Evolutionary conservation across 1,140 invertebrate species (phyloP), one percentile per base, ranked within the genome.

Genomic region (Drosophila albomicans): DNA sequence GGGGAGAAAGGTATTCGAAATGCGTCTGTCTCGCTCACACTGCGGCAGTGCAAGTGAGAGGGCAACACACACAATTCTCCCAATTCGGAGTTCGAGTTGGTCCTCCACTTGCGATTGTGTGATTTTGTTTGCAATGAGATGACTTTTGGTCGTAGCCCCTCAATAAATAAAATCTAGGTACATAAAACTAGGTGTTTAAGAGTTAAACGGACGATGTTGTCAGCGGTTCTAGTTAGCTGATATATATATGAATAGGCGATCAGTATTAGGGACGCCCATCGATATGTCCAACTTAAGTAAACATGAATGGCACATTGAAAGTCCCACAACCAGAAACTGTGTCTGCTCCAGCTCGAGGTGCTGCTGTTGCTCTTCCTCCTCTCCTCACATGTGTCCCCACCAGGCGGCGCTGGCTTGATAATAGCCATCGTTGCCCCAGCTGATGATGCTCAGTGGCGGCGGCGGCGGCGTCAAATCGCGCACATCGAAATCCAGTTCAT

Each of bases 231-330:
- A 3, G 20, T 4, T 32, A 8, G 32, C 32, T 32, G 5, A 25
- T 25, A 2, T n/a, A 58, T n/a, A 58, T n/a, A 20, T 51, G 32
- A 32, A 52, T 43, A 49, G 41, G 58, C 38, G 52, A 32, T 32
- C 7, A 32, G 32, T 25, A 3, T 32, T 32, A 8, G 5, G 32
- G 7, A 32, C 6, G 7, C 7, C 32, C 32, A 32, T 32, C 32
- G 32, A 52, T 32, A 54, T 45, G 38, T 56, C 45, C 43, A 43
- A 70, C 41, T 71, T 80, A 89, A 87, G 84, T 87, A 84, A 87
- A 89, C 77, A 70, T 77, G 20, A 88, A 87, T 87, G 84, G 84
- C 84, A 87, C 84, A 87, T 89, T 88, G 73, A 87, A 87, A 63
- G 77, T 75, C 77, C 82, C 82, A 88, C 82, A 87, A 88, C 84